Conservation (phyloP, 2,797 vertebrate species). For the Hippopotamyrus pictus region DNA sequence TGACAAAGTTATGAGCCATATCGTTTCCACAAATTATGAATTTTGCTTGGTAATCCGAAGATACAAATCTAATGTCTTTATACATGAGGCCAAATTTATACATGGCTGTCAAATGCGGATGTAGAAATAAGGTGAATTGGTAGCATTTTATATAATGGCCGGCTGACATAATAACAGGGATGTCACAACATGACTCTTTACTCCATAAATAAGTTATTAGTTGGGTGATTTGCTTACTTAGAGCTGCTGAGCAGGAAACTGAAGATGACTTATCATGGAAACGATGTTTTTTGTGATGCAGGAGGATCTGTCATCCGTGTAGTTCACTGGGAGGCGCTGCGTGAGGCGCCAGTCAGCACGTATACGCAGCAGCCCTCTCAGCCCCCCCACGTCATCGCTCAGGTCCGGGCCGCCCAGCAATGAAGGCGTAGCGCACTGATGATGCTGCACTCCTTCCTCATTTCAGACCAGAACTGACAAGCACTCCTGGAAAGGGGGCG, state of each 20-base stretch:
- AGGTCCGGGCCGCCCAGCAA: neutral
- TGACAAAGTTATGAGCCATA: neutral
- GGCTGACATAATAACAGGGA: neutral
- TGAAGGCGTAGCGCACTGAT: neutral
- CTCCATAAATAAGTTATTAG: constrained; percentile 13
- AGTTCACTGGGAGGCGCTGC: neutral
- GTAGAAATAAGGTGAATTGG: constrained; percentile 11
- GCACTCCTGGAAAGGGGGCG: neutral
- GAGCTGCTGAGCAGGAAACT: neutral
- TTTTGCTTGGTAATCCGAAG: constrained; percentile 17
- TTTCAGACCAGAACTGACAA: neutral
- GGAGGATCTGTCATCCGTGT: neutral
- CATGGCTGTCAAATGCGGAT: constrained; percentile 10
- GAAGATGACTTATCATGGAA: neutral
- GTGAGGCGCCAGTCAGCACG: neutral
- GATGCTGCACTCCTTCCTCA: neutral
- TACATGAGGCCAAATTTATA: constrained; percentile 3
- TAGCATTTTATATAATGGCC: constrained; percentile 17
- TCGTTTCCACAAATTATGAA: constrained; percentile 2
- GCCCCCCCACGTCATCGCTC: neutral
- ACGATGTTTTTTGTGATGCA: neutral
- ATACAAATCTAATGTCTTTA: neutral
- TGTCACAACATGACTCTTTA: constrained; percentile 6
- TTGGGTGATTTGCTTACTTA: neutral
- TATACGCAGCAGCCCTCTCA: neutral